Evolutionary conservation across 2,888 invertebrate genomes (phyloP).

Genomic region (Alcis repandata): DNA sequence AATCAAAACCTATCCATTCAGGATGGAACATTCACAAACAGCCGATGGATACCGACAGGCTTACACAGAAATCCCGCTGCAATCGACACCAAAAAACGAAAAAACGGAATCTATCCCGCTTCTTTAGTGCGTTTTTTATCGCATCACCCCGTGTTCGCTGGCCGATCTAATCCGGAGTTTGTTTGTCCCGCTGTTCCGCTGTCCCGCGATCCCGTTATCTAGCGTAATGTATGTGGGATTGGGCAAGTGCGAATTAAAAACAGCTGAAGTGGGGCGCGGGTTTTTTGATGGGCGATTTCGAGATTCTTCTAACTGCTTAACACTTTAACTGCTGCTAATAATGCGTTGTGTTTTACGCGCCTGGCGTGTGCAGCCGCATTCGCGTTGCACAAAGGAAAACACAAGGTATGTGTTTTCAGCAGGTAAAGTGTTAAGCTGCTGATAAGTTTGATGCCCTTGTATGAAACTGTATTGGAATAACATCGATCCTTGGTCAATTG

Average conservation of each 20-base stretch:
- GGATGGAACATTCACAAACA: not conserved
- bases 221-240: conserved; percentile 84
- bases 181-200: conserved; percentile 61
- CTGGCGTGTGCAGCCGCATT: too few species aligned
- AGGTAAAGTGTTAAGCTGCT: too few species aligned
- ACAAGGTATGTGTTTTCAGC: too few species aligned
- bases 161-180: conserved; percentile 75
- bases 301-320: too few species aligned
- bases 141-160: conserved; percentile 64
- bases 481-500: too few species aligned
- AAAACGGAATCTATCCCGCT: conserved; percentile 35
- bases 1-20: too few species aligned
- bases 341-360: too few species aligned
- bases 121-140: conserved; percentile 40
- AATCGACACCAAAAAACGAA: conserved; percentile 34
- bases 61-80: conserved; percentile 19
- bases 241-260: conserved; percentile 73
- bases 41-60: conserved; percentile 1
- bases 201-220: conserved; percentile 22
- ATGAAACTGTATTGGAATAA: too few species aligned
- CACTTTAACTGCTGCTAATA: too few species aligned
- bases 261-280: conserved; percentile 38
- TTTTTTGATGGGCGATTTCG: conserved; percentile 16
- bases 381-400: too few species aligned
- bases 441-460: too few species aligned